A percentile compares a stretch with the other conserved stretches of the same genome.
Conservation (phyloP, 2,113 vertebrate species). For the Dipodomys ordii region DNA sequence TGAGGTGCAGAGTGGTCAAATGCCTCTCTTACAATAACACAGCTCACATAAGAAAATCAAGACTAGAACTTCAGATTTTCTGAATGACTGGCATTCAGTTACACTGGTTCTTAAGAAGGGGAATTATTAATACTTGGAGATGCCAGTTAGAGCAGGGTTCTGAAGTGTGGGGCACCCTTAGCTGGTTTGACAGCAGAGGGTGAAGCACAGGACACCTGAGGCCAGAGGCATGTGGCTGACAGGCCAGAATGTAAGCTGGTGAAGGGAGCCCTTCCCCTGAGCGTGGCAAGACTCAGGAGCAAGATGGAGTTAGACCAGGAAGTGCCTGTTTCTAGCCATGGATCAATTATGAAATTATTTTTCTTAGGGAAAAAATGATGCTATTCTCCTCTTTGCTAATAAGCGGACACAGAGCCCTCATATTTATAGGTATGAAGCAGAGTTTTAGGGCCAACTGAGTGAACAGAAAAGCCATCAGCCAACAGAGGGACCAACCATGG, state of each 20-base stretch:
- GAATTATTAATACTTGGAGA: not conserved
- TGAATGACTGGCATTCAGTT: not conserved
- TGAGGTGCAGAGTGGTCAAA: not conserved
- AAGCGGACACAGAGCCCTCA: not conserved
- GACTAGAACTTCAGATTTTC: not conserved
- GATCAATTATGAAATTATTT: constrained; percentile 4
- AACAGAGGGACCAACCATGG: not conserved
- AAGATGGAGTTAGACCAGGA: not conserved
- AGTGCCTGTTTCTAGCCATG: not conserved
- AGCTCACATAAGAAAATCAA: not conserved
- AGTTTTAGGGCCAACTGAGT: not conserved
- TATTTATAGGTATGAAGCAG: not conserved
- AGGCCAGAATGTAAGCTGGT: not conserved
- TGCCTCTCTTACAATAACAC: not conserved
- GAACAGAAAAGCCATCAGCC: too few relatives aligned
- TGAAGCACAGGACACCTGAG: not conserved
- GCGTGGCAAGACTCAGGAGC: not conserved
- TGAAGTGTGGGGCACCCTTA: too few relatives aligned
- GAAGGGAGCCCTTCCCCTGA: too few relatives aligned
- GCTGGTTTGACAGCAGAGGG: not conserved
- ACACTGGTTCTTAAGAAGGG: not conserved
- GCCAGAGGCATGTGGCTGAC: not conserved
- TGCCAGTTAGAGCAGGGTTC: not conserved
- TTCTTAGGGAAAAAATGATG: not conserved
- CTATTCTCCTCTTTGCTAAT: not conserved